Evolutionary conservation across 2,888 invertebrate genomes (phyloP).

Genomic region (Empis livida): DNA sequence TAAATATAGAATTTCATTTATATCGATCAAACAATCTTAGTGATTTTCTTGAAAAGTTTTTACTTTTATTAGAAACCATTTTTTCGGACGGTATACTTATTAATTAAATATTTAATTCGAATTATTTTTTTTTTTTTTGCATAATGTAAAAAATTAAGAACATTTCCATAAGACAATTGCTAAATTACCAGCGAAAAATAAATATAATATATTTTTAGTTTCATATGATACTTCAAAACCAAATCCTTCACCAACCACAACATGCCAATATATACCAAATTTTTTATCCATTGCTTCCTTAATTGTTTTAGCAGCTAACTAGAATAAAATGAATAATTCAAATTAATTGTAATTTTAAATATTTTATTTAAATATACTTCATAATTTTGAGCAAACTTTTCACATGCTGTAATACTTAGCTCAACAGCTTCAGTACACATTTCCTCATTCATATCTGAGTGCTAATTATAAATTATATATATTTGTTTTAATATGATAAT

Average conservation of each 20-base stretch:
- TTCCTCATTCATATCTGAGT: slow-evolving; percentile 88
- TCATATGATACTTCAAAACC: slow-evolving; percentile 90
- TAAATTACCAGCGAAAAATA: slow-evolving; percentile 85
- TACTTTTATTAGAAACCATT: too few relatives aligned
- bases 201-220: slow-evolving; percentile 70
- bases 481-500: too few relatives aligned
- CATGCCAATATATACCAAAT: slow-evolving; percentile 89
- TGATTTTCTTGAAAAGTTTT: too few relatives aligned
- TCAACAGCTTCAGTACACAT: slow-evolving; percentile 84
- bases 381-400: slow-evolving; percentile 77
- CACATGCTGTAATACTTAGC: slow-evolving; percentile 83
- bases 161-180: slow-evolving; percentile 87
- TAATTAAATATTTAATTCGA: too few relatives aligned
- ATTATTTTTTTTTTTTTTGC: too few relatives aligned
- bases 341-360: background rate
- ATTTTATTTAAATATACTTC: slow-evolving; percentile 40
- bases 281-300: slow-evolving; percentile 94
- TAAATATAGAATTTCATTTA: too few relatives aligned
- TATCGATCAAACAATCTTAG: too few relatives aligned
- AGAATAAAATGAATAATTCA: slow-evolving; percentile 3
- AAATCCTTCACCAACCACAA: slow-evolving; percentile 90
- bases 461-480: slow-evolving; percentile 40
- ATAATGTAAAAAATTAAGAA: slow-evolving; percentile 36
- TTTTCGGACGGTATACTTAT: too few relatives aligned
- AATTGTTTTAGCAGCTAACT: slow-evolving; percentile 84